Conservation (phyloP, 1,140 invertebrate species). For the Drosophila varians region DNA sequence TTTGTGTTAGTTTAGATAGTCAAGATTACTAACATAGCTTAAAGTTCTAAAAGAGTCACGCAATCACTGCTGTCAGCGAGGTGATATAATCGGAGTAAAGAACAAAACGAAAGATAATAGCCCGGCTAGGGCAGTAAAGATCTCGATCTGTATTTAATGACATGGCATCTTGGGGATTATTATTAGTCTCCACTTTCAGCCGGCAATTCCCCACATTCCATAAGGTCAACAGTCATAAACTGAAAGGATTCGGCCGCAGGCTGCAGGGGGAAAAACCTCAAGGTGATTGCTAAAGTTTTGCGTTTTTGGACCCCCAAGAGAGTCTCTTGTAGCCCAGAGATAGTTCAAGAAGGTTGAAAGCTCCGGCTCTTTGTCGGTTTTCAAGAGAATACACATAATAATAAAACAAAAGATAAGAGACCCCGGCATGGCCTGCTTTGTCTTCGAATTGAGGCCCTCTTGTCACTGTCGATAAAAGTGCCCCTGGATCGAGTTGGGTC, state of each 20-base stretch:
- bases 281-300: conserved; percentile 12
- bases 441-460: conserved; percentile 15
- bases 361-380: conserved; percentile 12
- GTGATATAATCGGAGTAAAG: conserved; percentile 41
- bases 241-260: conserved; percentile 25
- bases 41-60: conserved; percentile 13
- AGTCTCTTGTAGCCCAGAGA: conserved; percentile 5
- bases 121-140: conserved; percentile 7
- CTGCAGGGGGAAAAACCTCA: conserved; percentile 41
- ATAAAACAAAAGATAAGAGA: conserved; percentile 23
- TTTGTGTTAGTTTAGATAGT: conserved; percentile 2
- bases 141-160: conserved; percentile 28
- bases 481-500: conserved; percentile 32
- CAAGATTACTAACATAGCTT: neutral
- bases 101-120: conserved; percentile 20
- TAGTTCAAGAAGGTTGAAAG: conserved; percentile 17
- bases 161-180: conserved; percentile 17
- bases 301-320: neutral
- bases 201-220: conserved; percentile 4
- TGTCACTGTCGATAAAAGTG: conserved; percentile 42
- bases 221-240: conserved; percentile 4
- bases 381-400: conserved; percentile 16
- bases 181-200: conserved; percentile 14
- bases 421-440: conserved; percentile 1
- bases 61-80: conserved; percentile 24